These are phyloP conservation scores for Drosophila guanche DNA, from an alignment of 1,140 invertebrate species.

Conservation along the genomic window DNA sequence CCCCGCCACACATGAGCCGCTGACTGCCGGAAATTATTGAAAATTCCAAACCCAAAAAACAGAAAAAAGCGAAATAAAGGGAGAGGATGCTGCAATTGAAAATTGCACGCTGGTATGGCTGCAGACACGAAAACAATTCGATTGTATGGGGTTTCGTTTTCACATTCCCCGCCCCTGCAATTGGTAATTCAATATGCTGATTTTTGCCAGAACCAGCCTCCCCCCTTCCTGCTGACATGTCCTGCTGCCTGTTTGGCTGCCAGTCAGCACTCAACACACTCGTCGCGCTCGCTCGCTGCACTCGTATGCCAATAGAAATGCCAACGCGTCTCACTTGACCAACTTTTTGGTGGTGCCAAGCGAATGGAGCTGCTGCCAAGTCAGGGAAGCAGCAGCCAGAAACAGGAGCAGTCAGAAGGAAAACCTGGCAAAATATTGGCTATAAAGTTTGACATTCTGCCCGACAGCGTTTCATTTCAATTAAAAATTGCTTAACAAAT, in stretches of 20 bases:
- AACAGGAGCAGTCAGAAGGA: constrained; percentile 22
- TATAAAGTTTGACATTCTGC: constrained; percentile 64
- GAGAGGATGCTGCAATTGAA: constrained; percentile 15
- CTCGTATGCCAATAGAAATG: constrained; percentile 68
- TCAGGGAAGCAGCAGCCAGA: constrained; percentile 10
- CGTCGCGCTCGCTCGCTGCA: background rate
- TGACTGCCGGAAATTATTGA: constrained; percentile 43
- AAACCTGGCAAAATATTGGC: constrained; percentile 37
- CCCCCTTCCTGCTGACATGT: too few relatives aligned
- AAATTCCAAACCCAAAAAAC: constrained; percentile 40
- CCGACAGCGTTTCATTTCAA: constrained; percentile 66
- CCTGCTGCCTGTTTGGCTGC: constrained; percentile 36
- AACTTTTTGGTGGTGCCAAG: constrained; percentile 11
- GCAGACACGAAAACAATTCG: constrained; percentile 26
- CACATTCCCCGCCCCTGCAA: constrained; percentile 21
- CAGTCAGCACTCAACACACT: constrained; percentile 39
- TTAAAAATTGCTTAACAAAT: constrained; percentile 80
- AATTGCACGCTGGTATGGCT: constrained; percentile 12
- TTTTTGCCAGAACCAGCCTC: constrained; percentile 23
- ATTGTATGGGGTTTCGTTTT: constrained; percentile 37
- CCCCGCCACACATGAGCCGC: background rate
- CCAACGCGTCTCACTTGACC: constrained; percentile 55
- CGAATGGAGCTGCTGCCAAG: constrained; percentile 18
- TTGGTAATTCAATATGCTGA: constrained; percentile 60
- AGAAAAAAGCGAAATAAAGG: background rate